These are phyloP conservation scores for Scolopax bukidnonensis DNA, from an alignment of 2,797 vertebrate species.

Conservation along the genomic window DNA sequence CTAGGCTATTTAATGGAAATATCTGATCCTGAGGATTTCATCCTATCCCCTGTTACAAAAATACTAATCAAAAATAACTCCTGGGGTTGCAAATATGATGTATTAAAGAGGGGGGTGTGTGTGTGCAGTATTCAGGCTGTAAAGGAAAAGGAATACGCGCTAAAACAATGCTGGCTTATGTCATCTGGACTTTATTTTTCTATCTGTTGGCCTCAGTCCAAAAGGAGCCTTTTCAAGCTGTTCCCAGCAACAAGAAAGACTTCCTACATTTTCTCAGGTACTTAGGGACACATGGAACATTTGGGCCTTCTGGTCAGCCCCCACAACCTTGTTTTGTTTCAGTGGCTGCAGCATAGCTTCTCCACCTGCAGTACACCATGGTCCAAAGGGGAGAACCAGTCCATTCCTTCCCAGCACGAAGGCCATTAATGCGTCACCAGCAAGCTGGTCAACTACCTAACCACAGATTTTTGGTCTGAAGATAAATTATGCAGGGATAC, in stretches of 20 bases:
- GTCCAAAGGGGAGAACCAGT: background rate
- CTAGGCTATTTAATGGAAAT: background rate
- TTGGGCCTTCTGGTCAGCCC: background rate
- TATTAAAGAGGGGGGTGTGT: background rate
- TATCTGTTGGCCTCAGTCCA: background rate
- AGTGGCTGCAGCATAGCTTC: background rate
- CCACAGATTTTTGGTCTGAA: background rate
- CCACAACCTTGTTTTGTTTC: background rate
- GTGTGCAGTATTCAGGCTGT: background rate
- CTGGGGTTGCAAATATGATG: background rate
- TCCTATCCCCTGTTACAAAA: background rate
- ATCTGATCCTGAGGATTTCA: background rate
- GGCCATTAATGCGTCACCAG: background rate
- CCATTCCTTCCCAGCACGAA: background rate
- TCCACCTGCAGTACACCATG: rapidly evolving
- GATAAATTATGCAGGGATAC: background rate
- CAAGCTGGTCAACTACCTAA: background rate
- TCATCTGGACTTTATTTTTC: background rate
- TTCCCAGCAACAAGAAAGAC: background rate
- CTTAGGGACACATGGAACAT: background rate
- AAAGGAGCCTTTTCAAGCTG: background rate
- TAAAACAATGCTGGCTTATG: background rate
- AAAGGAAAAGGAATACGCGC: background rate
- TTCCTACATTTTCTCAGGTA: background rate
- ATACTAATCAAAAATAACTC: background rate